phyloP scores from a whole-genome alignment of 2,888 invertebrate species.

The Monoplex corrugatus region DNA sequence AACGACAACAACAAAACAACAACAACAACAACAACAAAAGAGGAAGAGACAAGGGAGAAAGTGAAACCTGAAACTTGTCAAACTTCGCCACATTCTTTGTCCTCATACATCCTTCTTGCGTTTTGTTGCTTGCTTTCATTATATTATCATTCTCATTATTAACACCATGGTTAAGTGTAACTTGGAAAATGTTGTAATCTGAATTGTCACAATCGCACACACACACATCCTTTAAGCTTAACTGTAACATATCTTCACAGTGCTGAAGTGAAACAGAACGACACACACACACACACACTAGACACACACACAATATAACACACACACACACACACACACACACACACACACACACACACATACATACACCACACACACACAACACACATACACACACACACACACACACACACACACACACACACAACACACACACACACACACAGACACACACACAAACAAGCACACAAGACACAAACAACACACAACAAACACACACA shows the following conservation, averaged over 20 bases:
- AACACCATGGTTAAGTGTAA: too few species aligned
- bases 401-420: background rate
- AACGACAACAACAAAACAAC: background rate
- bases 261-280: too few species aligned
- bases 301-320: too few species aligned
- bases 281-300: too few species aligned
- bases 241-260: background rate
- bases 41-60: conserved; percentile 5
- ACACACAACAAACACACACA: too few species aligned
- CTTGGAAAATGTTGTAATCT: too few species aligned
- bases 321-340: background rate
- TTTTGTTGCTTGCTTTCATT: too few species aligned
- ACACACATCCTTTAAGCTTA: background rate
- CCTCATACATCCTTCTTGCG: too few species aligned
- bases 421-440: background rate
- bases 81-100: too few species aligned
- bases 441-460: background rate
- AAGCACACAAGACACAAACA: too few species aligned
- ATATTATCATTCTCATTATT: too few species aligned
- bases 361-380: background rate
- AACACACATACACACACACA: background rate
- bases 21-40: background rate
- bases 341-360: conserved; percentile 22
- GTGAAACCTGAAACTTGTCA: background rate
- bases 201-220: too few species aligned